Evolutionary conservation across 2,888 invertebrate genomes (phyloP), one percentile per base, ranked within the genome.

Genomic region (Pegoplata infirma): DNA sequence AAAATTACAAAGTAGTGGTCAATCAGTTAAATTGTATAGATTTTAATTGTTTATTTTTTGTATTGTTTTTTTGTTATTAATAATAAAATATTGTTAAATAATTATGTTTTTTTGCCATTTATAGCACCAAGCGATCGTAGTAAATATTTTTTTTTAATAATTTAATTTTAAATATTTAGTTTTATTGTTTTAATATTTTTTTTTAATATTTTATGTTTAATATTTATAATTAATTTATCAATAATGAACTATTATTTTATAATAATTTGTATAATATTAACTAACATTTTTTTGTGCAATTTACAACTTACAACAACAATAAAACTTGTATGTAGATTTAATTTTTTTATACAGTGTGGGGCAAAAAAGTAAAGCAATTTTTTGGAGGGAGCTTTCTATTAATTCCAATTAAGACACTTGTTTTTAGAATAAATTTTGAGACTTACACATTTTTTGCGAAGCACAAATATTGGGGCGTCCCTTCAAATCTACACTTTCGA

Each of bases 111-210:
- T 74, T 69, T 25, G 74, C 59, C 59, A 66, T 67, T 32, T 78
- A 49, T 78, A 78, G 78, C 78, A 78, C 78, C 78, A 69, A 51
- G 51, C 61, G 66, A 66, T 63, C 28, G 10, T n/a, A n/a, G n/a
- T n/a, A 6, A 19, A 28, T 49, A 25, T 73, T n/a, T n/a, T n/a
- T n/a, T n/a, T n/a, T n/a, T n/a, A n/a, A n/a, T n/a, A n/a, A n/a
- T n/a, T n/a, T n/a, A n/a, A n/a, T n/a, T n/a, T n/a, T n/a, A n/a
- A n/a, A 67, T 10, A 44, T 79, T 76, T 63, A 44, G n/a, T 58
- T 53, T 12, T 28, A 36, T 21, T 49, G 12, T 56, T 19, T 63
- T 44, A 5, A 32, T 14, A 25, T 17, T 40, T n/a, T 23, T 17
- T 32, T 28, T 61, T 40, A 32, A 23, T 66, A 17, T 25, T n/a